Base-by-base conservation (phyloP, 2,113 vertebrate genomes). In the Blennius ocellaris region DNA sequence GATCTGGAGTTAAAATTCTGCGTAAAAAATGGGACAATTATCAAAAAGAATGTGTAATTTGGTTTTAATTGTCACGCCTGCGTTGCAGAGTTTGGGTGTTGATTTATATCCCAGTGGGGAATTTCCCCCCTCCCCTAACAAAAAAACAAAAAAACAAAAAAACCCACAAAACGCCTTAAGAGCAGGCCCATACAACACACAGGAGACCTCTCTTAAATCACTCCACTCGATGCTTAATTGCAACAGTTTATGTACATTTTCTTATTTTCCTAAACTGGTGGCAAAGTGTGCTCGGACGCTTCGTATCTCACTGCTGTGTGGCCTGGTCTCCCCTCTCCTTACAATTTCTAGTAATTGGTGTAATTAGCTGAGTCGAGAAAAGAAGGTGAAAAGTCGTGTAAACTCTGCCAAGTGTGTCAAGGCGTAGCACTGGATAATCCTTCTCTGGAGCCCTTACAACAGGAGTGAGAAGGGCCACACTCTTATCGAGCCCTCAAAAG, bases 171-270 rank as follows among this genome's bases (percentile, higher is more conserved):
- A 54, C 73, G 3, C 62, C 64, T 58, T 21, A 58, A 63, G 49
- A 44, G 39, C 39, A 38, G 38, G 43, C 78, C 37, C 10, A 40
- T 11, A 45, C 62, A 72, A 38, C 48, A 12, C 48, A 30, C 65
- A 73, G 40, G 21, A 68, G 62, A 60, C 80, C 59, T 36, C 8
- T 30, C 50, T 69, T 66, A 62, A 71, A 79, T 67, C 81, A 50
- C 72, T 63, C 39, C 73, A 55, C 88, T 86, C 54, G 55, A 60
- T 15, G 69, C 36, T 60, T 83, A 73, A 78, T 87, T 87, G 56
- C 44, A 37, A 36, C 17, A 54, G 77, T 76, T 88, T 74, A 71
- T 78, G n/a, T 48, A 45, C 36, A n/a, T 68, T 68, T 85, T 30
- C 21, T 69, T 85, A 73, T 80, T 54, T 86, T 67, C 44, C 47